Conservation (phyloP, 2,888 invertebrate genomes). For the Drosophila falleni region DNA sequence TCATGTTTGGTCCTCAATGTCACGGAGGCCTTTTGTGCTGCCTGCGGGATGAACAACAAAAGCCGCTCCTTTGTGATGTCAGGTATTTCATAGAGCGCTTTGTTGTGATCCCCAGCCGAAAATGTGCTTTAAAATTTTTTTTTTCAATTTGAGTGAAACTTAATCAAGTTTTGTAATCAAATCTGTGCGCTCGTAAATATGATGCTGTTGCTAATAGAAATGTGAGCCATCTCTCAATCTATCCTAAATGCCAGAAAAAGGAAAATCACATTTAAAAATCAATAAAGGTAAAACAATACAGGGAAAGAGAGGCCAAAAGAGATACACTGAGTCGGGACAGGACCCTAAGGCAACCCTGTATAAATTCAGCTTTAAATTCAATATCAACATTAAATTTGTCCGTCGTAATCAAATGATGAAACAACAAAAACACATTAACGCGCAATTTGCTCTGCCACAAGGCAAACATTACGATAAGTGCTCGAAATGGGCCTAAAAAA, state of each 20-base stretch:
- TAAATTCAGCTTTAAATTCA: constrained; percentile 63
- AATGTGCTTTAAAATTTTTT: constrained; percentile 34
- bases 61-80: constrained; percentile 30
- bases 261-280: constrained; percentile 64
- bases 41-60: constrained; percentile 22
- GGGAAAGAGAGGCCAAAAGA: background rate
- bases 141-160: constrained; percentile 55
- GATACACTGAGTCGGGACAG: background rate
- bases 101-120: constrained; percentile 36
- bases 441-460: constrained; percentile 60
- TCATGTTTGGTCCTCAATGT: background rate
- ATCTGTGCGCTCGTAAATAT: constrained; percentile 55
- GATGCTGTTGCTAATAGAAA: constrained; percentile 63
- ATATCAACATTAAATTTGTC: constrained; percentile 59
- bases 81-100: constrained; percentile 39
- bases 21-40: constrained; percentile 18
- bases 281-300: constrained; percentile 57
- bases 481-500: constrained; percentile 2
- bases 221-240: constrained; percentile 42
- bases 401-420: constrained; percentile 66
- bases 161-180: constrained; percentile 74
- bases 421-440: constrained; percentile 76
- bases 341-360: background rate
- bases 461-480: constrained; percentile 46
- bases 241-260: constrained; percentile 27